Evolutionary conservation across 2,888 invertebrate genomes (phyloP).

Genomic region (Orchestes rusci): DNA sequence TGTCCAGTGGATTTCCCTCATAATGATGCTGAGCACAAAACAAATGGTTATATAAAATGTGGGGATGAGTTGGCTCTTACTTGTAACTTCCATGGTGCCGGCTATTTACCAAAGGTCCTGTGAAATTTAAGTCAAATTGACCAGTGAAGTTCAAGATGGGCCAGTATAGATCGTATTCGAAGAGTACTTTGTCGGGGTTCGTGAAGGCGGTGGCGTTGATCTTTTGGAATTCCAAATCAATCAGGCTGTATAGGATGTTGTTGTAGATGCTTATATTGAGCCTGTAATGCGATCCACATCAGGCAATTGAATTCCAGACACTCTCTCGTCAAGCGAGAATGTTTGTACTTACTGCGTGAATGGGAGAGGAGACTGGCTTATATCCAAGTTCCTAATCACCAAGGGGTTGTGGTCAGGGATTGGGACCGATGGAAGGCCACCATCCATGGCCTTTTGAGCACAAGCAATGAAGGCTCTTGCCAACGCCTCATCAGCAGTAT

Average conservation of each 20-base stretch:
- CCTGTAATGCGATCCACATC: background rate
- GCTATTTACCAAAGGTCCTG: background rate
- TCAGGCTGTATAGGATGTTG: slow-evolving; percentile 5
- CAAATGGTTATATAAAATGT: background rate
- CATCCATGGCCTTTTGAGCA: slow-evolving; percentile 4
- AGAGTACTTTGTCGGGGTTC: background rate
- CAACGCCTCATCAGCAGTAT: background rate
- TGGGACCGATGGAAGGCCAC: slow-evolving; percentile 10
- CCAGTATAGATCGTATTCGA: slow-evolving; percentile 9
- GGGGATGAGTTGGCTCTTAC: slow-evolving; percentile 3
- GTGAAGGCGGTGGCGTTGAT: slow-evolving; percentile 1
- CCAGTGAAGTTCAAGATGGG: slow-evolving; percentile 8
- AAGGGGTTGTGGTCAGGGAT: slow-evolving; percentile 8
- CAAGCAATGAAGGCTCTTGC: slow-evolving; percentile 3
- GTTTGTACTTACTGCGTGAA: background rate
- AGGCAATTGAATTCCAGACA: background rate
- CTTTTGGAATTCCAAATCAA: background rate
- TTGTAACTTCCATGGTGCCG: slow-evolving; percentile 2
- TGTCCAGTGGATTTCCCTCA: slow-evolving; percentile 3
- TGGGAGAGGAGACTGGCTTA: background rate
- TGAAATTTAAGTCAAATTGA: background rate
- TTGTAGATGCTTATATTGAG: background rate
- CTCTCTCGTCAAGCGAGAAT: background rate
- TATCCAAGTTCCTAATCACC: slow-evolving; percentile 3
- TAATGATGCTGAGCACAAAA: slow-evolving; percentile 1